Conservation (phyloP, 1,140 invertebrate species). For the Trachelipus rathkii region DNA sequence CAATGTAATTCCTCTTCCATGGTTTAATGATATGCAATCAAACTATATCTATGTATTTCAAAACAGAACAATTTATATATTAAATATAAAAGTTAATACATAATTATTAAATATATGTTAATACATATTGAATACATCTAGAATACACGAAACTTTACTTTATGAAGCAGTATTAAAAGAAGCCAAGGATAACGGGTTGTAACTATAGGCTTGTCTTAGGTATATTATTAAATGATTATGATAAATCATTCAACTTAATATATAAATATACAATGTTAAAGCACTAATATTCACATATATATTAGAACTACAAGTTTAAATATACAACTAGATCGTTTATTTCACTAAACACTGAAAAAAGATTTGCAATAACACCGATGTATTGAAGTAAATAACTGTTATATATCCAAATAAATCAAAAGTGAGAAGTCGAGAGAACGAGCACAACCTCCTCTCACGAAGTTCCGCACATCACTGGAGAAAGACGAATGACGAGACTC, state of each 20-base stretch:
- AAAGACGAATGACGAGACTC: too few species aligned
- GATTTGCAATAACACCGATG: not conserved
- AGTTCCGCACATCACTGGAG: not conserved
- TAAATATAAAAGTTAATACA: not conserved
- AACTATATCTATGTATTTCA: not conserved
- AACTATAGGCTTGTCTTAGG: too few species aligned
- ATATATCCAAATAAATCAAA: not conserved
- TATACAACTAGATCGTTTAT: too few species aligned
- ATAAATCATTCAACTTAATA: too few species aligned
- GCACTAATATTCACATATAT: too few species aligned
- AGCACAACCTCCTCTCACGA: not conserved
- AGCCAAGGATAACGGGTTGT: too few species aligned
- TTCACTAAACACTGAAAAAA: not conserved
- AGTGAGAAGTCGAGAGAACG: not conserved
- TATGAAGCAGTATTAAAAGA: too few species aligned
- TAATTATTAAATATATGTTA: too few species aligned
- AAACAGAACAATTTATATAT: too few species aligned
- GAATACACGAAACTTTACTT: not conserved
- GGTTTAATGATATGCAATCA: not conserved
- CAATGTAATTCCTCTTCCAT: conserved; percentile 1
- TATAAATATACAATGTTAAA: too few species aligned
- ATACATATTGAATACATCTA: not conserved
- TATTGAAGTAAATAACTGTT: not conserved
- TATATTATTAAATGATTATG: too few species aligned
- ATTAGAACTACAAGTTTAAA: too few species aligned